Evolutionary conservation across 2,797 vertebrate genomes (phyloP).

Genomic region (Gephyroberyx darwinii): DNA sequence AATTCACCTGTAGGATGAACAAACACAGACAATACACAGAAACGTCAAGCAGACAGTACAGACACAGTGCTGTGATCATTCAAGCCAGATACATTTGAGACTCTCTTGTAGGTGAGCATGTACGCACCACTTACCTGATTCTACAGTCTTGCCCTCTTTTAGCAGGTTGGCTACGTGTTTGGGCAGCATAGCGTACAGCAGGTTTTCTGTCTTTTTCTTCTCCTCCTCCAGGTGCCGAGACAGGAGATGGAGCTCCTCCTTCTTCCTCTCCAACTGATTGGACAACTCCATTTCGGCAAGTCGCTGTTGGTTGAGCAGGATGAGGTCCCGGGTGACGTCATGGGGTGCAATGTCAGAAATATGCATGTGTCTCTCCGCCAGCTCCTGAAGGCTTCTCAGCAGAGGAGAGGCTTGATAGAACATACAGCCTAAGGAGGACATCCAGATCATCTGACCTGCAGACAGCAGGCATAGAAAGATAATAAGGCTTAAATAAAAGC

Average conservation of each 20-base stretch:
- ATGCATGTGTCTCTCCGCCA: constrained; percentile 85
- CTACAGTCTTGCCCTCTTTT: constrained; percentile 84
- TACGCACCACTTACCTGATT: constrained; percentile 79
- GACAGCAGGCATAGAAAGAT: background rate
- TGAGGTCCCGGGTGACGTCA: constrained; percentile 84
- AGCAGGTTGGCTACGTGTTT: constrained; percentile 86
- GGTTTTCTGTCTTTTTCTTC: constrained; percentile 82
- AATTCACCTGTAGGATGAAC: constrained; percentile 73
- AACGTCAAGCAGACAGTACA: background rate
- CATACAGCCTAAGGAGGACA: constrained; percentile 82
- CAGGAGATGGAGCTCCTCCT: constrained; percentile 81
- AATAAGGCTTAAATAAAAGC: too few relatives aligned
- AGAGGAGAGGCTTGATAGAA: constrained; percentile 84
- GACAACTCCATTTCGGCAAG: constrained; percentile 86
- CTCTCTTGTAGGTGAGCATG: too few relatives aligned
- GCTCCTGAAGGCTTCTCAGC: constrained; percentile 80
- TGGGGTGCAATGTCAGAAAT: constrained; percentile 85
- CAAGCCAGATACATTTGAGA: too few relatives aligned
- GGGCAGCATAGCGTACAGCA: constrained; percentile 86
- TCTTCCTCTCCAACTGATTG: constrained; percentile 85
- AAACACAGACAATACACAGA: constrained; percentile 2
- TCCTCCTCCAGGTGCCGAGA: constrained; percentile 85
- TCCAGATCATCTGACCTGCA: constrained; percentile 88
- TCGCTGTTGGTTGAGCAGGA: constrained; percentile 85
- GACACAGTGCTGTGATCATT: too few relatives aligned